Evolutionary conservation across 2,113 vertebrate species (phyloP), one percentile per base, ranked within the genome.

Genomic region (Cephalopterus ornatus): DNA sequence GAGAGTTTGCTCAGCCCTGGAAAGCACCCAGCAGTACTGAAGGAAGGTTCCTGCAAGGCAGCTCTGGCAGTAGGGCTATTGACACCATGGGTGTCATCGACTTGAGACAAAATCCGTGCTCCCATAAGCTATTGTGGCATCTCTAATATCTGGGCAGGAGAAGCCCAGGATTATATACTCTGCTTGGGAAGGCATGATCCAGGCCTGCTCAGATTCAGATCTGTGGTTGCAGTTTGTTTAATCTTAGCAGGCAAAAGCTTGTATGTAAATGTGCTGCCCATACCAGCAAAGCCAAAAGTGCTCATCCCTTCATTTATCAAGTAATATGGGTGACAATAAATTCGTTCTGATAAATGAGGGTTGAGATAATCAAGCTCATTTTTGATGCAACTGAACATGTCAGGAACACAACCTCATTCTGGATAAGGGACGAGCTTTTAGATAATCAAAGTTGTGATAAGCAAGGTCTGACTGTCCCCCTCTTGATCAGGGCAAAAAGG

Each of bases 81-180:
- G 1, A 0, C 20, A 11, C 35, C 2, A 1, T 1, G 8, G 14
- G 11, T 18, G 3, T 24, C 11, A 2, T 35, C 0, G 1, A 33
- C 39, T 2, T 62, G 65, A 22, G 53, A 76, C 7, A 46, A 68
- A 47, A 61, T 14, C 62, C 39, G 3, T 35, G 14, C 6, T 58
- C 52, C 49, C 16, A 6, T 19, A 8, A 47, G 65, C 32, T 76
- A 53, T 1, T 47, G n/a, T 66, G 42, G 8, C 4, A 42, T 26
- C 23, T 50, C 67, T n/a, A 17, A 70, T 6, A 6, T 30, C 24
- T 50, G 42, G 53, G 9, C 15, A 81, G 59, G 24, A 70, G n/a
- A 73, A 8, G 13, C 27, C 4, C 30, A 46, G 15, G 23, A 39
- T 30, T 0, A 0, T 9, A 21, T 14, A 3, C 26, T 41, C n/a